Evolutionary conservation across 2,797 vertebrate genomes (phyloP), one percentile per base, ranked within the genome.

Genomic region (Astyanax mexicanus): DNA sequence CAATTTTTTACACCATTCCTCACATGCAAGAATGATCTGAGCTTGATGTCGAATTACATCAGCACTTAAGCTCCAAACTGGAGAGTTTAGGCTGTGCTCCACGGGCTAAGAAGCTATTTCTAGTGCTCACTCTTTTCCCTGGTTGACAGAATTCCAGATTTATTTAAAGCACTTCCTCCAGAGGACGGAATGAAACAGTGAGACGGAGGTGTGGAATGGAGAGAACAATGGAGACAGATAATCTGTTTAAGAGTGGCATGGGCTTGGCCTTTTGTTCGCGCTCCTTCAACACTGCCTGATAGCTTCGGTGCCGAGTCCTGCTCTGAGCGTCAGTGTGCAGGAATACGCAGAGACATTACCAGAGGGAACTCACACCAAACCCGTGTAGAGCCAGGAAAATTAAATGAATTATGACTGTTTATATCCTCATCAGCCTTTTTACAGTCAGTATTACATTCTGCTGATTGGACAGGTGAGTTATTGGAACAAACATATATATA

Each of bases 181-280:
- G 79, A 73, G 65, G 54, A 62, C 29, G 17, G 52, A 11, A 27
- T 61, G 57, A 55, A 72, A 35, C 52, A 66, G 47, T 69, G 57
- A 69, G 38, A 69, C 52, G 35, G 69, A 54, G 79, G 74, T 73
- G 57, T 54, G 49, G 57, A 80, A 69, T 69, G 52, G 69, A 69
- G 61, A 55, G 69, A 80, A 71, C 71, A 51, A 47, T 75, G 72
- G 61, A 66, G 67, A 69, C 8, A 37, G 69, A 72, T 72, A 80
- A 80, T 80, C 62, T 62, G 69, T 62, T 45, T 68, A 64, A 62
- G 74, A 69, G 79, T 58, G 29, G 23, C 21, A 9, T 62, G 29
- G 54, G 71, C 62, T 68, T 72, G 69, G 68, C 79, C 79, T 72
- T 76, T 65, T 68, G 55, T 76, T 76, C 78, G 37, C 68, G 54